Evolutionary conservation across 2,113 vertebrate species (phyloP).

Genomic region (Hylia prasina): DNA sequence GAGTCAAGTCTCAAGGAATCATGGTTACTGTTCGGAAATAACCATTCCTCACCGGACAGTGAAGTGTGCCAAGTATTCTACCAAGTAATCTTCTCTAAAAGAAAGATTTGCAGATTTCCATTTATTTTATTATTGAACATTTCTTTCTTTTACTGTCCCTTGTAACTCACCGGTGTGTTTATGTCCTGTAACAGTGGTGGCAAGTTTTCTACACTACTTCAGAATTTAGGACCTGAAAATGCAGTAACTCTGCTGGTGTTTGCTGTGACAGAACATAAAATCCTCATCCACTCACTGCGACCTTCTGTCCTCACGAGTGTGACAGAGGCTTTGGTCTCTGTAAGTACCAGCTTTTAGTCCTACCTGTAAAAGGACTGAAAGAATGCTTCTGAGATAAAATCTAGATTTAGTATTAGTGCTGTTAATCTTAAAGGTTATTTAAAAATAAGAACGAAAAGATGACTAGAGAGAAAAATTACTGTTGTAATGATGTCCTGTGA

Average conservation of each 20-base stretch:
- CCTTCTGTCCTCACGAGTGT: slow-evolving; percentile 97
- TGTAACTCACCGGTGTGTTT: background rate
- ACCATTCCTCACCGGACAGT: background rate
- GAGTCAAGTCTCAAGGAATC: background rate
- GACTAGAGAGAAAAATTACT: background rate
- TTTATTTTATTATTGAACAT: background rate
- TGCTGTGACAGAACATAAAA: slow-evolving; percentile 97
- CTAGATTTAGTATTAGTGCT: background rate
- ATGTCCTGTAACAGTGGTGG: slow-evolving; percentile 79
- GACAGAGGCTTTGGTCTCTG: slow-evolving; percentile 95
- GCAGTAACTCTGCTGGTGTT: slow-evolving; percentile 90
- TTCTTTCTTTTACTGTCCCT: background rate
- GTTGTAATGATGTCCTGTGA: background rate
- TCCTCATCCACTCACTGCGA: slow-evolving; percentile 94
- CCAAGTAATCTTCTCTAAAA: background rate
- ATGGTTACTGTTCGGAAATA: background rate
- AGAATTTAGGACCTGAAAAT: slow-evolving; percentile 96
- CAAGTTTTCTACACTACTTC: slow-evolving; percentile 91
- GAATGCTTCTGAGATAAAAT: background rate
- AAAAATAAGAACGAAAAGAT: background rate
- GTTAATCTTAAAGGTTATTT: background rate
- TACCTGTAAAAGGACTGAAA: background rate
- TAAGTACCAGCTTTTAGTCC: slow-evolving; percentile 68
- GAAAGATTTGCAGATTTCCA: background rate
- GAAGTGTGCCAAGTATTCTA: background rate